Conservation (phyloP, 2,888 invertebrate species). For the Nowickia ferox region DNA sequence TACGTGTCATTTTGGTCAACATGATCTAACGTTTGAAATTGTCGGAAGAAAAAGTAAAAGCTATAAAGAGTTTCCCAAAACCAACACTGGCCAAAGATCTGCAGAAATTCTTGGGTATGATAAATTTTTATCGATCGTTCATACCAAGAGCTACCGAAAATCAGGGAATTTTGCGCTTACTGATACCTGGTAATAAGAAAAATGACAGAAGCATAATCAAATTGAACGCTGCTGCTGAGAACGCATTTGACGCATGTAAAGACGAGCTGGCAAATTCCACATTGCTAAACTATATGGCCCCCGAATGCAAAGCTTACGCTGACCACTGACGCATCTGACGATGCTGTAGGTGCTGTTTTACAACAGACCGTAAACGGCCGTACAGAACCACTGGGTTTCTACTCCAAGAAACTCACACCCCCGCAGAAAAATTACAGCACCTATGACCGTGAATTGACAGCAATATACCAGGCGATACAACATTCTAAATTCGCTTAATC, state of each 20-base stretch:
- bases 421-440: neutral
- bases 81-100: no score
- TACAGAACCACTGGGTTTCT: neutral
- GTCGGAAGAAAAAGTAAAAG: no score
- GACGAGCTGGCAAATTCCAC: constrained; percentile 18
- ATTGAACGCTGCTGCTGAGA: no score
- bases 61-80: no score
- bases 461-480: constrained; percentile 18
- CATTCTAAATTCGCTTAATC: neutral
- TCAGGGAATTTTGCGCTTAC: neutral
- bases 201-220: no score
- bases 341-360: no score
- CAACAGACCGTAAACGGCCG: no score
- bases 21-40: no score
- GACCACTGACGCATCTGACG: constrained; percentile 21
- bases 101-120: neutral
- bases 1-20: no score
- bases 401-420: neutral
- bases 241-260: constrained; percentile 20
- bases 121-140: constrained; percentile 18
- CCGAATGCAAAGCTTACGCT: no score
- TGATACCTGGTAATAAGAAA: constrained; percentile 31
- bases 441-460: constrained; percentile 12
- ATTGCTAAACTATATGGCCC: constrained; percentile 10
- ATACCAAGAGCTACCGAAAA: constrained; percentile 11